Percentiles rank a stretch among this genome's conserved stretches.
phyloP scores from a whole-genome alignment of 92 coral and sea anemone genomes.

The Umimayanthus chanpuru region DNA sequence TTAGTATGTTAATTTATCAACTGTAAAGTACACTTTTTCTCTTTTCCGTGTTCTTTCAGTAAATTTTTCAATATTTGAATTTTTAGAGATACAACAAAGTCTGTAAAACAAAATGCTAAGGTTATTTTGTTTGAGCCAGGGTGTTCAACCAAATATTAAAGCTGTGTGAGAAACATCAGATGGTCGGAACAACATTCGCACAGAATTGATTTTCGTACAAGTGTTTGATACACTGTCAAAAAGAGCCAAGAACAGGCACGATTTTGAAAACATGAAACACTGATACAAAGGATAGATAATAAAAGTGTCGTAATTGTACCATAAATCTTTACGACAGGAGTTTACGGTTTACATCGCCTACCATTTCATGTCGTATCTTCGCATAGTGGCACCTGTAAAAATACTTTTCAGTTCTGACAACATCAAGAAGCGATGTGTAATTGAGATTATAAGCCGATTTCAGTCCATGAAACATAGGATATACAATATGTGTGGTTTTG shows the following conservation, averaged over 20 bases:
- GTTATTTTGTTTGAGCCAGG: neutral
- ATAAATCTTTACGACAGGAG: neutral
- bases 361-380: neutral
- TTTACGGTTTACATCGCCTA: neutral
- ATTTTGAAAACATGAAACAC: neutral
- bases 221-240: too few relatives aligned
- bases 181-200: neutral
- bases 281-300: neutral
- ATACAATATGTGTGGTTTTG: constrained; percentile 33
- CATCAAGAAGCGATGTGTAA: neutral
- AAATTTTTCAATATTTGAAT: too few relatives aligned
- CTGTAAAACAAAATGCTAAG: neutral
- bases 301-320: neutral
- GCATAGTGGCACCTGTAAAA: neutral
- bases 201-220: neutral
- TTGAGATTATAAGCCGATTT: constrained; percentile 21
- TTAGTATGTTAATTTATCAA: neutral
- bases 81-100: neutral
- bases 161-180: neutral
- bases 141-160: too few relatives aligned
- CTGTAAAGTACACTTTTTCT: neutral
- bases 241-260: neutral
- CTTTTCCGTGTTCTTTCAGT: too few relatives aligned
- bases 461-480: constrained; percentile 18
- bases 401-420: neutral